Evolutionary conservation across 2,888 invertebrate species (phyloP).

Genomic region (Chymomyza caudatula): DNA sequence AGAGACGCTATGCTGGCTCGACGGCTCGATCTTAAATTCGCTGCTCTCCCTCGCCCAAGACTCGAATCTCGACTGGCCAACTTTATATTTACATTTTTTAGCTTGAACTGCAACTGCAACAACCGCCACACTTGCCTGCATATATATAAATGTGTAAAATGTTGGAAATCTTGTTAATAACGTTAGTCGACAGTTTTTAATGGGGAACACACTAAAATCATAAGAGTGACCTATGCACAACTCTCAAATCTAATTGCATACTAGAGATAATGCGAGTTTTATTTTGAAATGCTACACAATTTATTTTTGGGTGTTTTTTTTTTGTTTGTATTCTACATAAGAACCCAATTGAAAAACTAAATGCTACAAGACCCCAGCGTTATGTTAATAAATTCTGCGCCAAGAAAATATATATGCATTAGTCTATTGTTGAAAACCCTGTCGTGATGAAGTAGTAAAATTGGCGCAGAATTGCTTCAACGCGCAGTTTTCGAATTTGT

Average conservation of each 20-base stretch:
- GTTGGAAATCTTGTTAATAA: constrained; percentile 67
- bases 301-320: background rate
- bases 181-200: constrained; percentile 40
- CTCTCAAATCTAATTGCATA: background rate
- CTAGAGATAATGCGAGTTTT: constrained; percentile 28
- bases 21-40: constrained; percentile 32
- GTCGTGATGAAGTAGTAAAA: background rate
- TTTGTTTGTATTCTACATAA: constrained; percentile 14
- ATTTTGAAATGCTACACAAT: constrained; percentile 47
- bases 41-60: constrained; percentile 43
- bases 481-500: background rate
- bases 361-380: background rate
- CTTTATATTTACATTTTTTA: constrained; percentile 46
- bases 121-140: constrained; percentile 70
- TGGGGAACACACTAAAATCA: constrained; percentile 22
- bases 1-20: constrained; percentile 22
- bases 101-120: constrained; percentile 53
- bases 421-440: background rate
- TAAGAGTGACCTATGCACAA: background rate
- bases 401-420: background rate
- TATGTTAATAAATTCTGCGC: no score
- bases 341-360: background rate
- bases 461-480: background rate
- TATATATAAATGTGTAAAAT: constrained; percentile 69
- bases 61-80: constrained; percentile 45